phyloP scores from a whole-genome alignment of 2,113 vertebrate genomes.

The Eubucco bourcierii region DNA sequence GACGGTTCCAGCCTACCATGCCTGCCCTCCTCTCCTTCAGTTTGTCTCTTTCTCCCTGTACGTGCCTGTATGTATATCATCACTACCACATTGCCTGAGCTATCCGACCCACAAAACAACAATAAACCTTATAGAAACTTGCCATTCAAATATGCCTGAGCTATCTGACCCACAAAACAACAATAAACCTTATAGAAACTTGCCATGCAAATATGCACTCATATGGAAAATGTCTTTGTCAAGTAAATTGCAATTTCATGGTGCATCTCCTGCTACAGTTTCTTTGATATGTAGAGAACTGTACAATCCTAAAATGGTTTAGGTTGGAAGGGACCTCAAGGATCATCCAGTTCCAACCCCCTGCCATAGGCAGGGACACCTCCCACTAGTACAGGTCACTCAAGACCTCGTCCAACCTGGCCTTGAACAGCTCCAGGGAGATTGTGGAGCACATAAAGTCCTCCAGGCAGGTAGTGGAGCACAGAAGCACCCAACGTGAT shows the following conservation, averaged over 20 bases:
- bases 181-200: background rate
- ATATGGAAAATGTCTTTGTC: background rate
- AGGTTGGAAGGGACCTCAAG: no score
- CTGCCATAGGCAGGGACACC: no score
- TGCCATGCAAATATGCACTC: background rate
- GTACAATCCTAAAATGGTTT: no score
- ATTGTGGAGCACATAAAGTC: no score
- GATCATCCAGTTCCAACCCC: no score
- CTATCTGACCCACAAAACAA: background rate
- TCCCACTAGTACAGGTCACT: no score
- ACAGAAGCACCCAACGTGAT: no score
- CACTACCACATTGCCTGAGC: background rate
- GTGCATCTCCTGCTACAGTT: background rate
- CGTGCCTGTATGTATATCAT: background rate
- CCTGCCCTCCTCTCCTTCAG: rapidly evolving
- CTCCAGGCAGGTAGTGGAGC: no score
- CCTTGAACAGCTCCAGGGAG: no score
- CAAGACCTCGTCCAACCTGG: no score
- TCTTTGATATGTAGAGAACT: background rate
- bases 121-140: background rate
- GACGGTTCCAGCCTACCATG: background rate
- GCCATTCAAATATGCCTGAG: background rate
- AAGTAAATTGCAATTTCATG: background rate
- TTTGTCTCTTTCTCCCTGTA: background rate
- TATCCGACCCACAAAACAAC: background rate